Percentiles rank a stretch among this genome's conserved stretches.
phyloP scores from a whole-genome alignment of 2,797 vertebrate genomes.

The Menidia menidia region DNA sequence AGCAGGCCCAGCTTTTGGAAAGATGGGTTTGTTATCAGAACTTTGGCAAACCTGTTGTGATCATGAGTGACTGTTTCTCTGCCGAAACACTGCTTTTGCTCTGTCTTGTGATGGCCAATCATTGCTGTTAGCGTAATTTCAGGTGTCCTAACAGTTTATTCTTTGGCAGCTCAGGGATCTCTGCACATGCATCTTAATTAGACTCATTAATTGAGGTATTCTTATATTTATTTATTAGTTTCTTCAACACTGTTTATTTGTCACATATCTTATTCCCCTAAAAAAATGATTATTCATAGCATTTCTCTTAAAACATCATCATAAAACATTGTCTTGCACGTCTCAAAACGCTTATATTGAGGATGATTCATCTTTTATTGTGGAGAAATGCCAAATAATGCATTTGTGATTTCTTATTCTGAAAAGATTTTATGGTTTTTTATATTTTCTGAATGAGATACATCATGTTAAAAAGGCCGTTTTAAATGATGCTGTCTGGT shows the following conservation, averaged over 20 bases:
- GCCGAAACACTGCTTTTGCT: not conserved
- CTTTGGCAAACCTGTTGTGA: conserved; percentile 22
- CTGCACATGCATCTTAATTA: not conserved
- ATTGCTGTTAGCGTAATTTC: not conserved
- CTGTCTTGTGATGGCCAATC: not conserved
- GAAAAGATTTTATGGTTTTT: no score
- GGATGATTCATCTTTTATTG: no score
- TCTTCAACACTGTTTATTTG: no score
- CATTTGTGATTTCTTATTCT: no score
- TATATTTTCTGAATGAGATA: no score
- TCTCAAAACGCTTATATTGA: no score
- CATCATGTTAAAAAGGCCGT: no score
- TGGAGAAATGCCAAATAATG: no score
- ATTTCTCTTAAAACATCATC: no score
- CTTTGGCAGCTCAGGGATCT: not conserved
- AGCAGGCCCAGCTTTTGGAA: conserved; percentile 33
- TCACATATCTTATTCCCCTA: not conserved
- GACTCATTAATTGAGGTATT: not conserved
- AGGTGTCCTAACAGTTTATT: not conserved
- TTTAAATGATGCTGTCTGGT: no score
- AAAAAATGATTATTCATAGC: no score
- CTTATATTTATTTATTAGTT: not conserved
- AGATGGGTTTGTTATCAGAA: conserved; percentile 28
- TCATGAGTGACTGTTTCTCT: not conserved
- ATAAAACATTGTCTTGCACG: no score